These are phyloP conservation scores for Xyrauchen texanus DNA, from an alignment of 2,113 vertebrate genomes.

Conservation along the genomic window DNA sequence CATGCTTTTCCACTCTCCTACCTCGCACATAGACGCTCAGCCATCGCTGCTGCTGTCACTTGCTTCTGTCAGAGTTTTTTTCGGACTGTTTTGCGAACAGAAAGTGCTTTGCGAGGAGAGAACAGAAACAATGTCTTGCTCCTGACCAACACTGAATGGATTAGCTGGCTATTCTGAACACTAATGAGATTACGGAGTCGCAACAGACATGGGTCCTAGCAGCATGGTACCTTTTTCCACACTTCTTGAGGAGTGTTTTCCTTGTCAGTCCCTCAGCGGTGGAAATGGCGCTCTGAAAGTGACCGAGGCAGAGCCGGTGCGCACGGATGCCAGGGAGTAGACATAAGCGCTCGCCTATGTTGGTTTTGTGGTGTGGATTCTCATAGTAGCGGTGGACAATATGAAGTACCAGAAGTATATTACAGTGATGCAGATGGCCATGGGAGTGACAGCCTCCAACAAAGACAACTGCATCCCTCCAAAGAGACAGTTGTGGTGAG, in stretches of 20 bases:
- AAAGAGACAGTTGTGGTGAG: constrained; percentile 96
- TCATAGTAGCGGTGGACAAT: constrained; percentile 70
- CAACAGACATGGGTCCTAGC: constrained; percentile 69
- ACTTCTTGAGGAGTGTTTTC: constrained; percentile 64
- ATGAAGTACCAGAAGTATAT: constrained; percentile 99
- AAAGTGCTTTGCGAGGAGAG: constrained; percentile 59
- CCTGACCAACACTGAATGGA: constrained; percentile 74
- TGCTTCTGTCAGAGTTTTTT: constrained; percentile 47
- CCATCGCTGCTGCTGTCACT: constrained; percentile 54
- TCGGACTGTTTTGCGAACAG: constrained; percentile 33
- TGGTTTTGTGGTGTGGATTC: constrained; percentile 77
- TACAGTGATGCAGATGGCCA: constrained; percentile 98
- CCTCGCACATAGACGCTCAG: constrained; percentile 63
- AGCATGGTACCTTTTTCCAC: constrained; percentile 64
- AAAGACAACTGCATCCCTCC: constrained; percentile 89
- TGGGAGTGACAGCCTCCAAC: constrained; percentile 97
- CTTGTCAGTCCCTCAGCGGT: constrained; percentile 56
- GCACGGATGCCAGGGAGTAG: constrained; percentile 76
- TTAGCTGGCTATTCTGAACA: constrained; percentile 78
- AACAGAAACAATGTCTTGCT: constrained; percentile 68
- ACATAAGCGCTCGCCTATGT: constrained; percentile 84
- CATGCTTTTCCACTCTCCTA: constrained; percentile 54
- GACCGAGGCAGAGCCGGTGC: constrained; percentile 44
- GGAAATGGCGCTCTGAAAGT: constrained; percentile 74
- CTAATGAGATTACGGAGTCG: constrained; percentile 81